phyloP scores from a whole-genome alignment of 2,797 vertebrate species.

The Mormyrus proboscirostris region DNA sequence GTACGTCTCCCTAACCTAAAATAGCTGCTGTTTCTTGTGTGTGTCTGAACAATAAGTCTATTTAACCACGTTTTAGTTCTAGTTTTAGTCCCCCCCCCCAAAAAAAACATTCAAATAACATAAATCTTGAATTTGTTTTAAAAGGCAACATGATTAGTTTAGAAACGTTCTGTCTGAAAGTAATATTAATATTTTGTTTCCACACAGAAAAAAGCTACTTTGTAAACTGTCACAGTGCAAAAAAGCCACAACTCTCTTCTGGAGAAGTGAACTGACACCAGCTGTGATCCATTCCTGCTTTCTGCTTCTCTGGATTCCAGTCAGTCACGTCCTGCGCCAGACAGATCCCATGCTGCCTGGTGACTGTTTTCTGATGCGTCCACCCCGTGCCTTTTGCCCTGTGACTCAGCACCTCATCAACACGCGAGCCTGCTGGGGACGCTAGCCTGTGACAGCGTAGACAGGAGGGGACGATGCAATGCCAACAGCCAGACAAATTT shows the following conservation, averaged over 20 bases:
- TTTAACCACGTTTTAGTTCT: not conserved
- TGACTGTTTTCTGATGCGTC: not conserved
- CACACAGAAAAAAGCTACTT: not conserved
- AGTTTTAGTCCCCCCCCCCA: not conserved
- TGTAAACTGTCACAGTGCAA: not conserved
- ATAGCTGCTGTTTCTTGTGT: not conserved
- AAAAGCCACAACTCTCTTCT: not conserved
- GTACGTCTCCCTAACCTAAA: not conserved
- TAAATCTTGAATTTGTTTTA: not conserved
- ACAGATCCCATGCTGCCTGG: not conserved
- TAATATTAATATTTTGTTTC: not conserved
- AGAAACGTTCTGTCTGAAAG: not conserved
- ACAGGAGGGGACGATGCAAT: not conserved
- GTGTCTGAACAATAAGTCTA: not conserved
- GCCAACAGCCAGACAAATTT: not conserved
- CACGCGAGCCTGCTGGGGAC: not conserved
- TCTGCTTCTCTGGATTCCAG: not conserved
- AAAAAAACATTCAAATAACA: not conserved
- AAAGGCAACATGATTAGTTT: not conserved
- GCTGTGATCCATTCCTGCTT: not conserved
- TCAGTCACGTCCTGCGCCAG: not conserved
- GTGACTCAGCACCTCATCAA: not conserved
- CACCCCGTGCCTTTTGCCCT: not conserved
- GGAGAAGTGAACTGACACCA: not conserved
- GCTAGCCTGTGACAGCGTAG: not conserved